phyloP scores from a whole-genome alignment of 2,797 vertebrate genomes.

The Alca torda region DNA sequence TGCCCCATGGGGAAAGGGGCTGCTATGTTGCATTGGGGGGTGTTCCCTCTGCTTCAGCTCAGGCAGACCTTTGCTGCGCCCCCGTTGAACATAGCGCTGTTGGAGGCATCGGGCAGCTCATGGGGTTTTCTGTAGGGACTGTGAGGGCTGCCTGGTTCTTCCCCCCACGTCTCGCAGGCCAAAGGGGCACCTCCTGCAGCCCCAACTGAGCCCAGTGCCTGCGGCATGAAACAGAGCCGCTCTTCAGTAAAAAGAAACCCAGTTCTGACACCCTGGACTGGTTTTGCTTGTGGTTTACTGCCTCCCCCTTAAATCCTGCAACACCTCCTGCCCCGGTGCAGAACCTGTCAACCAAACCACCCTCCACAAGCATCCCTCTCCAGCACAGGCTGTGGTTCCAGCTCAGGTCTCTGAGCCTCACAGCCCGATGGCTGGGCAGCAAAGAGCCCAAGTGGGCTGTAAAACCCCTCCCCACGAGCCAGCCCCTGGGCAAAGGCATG shows the following conservation, averaged over 20 bases:
- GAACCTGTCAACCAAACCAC: neutral
- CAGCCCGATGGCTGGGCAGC: neutral
- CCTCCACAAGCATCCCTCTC: neutral
- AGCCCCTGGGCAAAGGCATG: neutral
- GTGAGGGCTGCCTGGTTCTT: neutral
- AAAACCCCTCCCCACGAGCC: neutral
- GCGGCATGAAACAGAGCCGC: neutral
- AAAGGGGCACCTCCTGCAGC: neutral
- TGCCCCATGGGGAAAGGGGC: neutral
- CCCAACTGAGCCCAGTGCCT: neutral
- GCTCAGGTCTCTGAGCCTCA: neutral
- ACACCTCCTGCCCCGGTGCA: neutral
- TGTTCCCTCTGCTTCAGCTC: neutral
- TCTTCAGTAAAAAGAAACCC: neutral
- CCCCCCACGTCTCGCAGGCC: accelerated
- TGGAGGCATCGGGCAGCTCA: neutral
- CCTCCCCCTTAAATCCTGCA: neutral
- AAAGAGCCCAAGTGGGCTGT: neutral
- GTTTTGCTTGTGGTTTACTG: neutral
- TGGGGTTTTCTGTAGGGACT: neutral
- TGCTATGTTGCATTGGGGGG: accelerated
- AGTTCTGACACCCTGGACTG: neutral
- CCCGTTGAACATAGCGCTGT: neutral
- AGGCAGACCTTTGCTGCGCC: neutral
- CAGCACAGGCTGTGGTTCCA: neutral